Percentiles rank a stretch among this genome's conserved stretches.
These are phyloP conservation scores for Metridium senile DNA, from an alignment of 92 coral and sea anemone genomes.

Conservation along the genomic window DNA sequence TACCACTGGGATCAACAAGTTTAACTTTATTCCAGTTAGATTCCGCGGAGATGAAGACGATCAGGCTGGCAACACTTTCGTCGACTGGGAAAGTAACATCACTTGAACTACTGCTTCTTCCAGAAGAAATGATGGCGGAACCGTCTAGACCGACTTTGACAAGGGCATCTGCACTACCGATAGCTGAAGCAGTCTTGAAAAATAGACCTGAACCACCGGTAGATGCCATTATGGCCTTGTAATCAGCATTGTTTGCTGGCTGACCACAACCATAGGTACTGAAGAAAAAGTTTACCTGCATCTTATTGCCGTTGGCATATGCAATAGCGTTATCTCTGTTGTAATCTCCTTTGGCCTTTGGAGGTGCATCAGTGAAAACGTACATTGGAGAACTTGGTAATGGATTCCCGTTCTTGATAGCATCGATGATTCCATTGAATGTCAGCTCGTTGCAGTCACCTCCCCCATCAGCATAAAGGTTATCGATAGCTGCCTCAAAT, in stretches of 20 bases:
- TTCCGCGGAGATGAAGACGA: slow-evolving; percentile 47
- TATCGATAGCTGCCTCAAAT: slow-evolving; percentile 23
- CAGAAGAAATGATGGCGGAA: neutral
- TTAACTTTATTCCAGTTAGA: slow-evolving; percentile 17
- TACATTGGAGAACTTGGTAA: slow-evolving; percentile 56
- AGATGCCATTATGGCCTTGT: slow-evolving; percentile 48
- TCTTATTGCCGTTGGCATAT: slow-evolving; percentile 50
- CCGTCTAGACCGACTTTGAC: slow-evolving; percentile 13
- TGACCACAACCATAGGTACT: slow-evolving; percentile 15
- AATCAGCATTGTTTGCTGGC: slow-evolving; percentile 8
- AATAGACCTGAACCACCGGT: slow-evolving; percentile 58
- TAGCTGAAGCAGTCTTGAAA: slow-evolving; percentile 45
- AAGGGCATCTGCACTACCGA: slow-evolving; percentile 37
- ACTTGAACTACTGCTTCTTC: neutral
- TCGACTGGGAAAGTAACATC: slow-evolving; percentile 58
- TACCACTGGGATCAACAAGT: slow-evolving; percentile 44
- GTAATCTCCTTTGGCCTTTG: slow-evolving; percentile 48
- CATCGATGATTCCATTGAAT: slow-evolving; percentile 65
- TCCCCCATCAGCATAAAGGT: neutral
- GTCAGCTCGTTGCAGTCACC: slow-evolving; percentile 44
- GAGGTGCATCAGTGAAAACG: slow-evolving; percentile 68
- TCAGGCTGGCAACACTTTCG: slow-evolving; percentile 51
- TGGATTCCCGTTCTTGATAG: slow-evolving; percentile 50
- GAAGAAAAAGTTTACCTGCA: slow-evolving; percentile 64
- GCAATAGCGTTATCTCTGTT: slow-evolving; percentile 58